Conservation (phyloP, 2,888 invertebrate genomes). For the Nomada fucata region DNA sequence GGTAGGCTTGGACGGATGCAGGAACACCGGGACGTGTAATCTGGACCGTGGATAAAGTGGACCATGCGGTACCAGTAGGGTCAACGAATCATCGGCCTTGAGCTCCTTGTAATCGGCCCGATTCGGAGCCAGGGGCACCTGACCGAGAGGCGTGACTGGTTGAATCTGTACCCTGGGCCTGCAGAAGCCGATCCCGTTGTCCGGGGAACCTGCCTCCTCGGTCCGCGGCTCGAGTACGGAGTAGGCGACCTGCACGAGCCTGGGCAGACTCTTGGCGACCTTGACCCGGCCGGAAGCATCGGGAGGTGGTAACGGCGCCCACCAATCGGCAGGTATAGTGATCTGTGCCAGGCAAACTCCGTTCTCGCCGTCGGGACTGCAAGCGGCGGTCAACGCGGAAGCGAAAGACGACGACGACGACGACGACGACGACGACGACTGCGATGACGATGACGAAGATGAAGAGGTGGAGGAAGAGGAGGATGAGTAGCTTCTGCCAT, state of each 20-base stretch:
- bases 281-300: conserved; percentile 84
- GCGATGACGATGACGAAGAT: conserved; percentile 32
- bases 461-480: conserved; percentile 54
- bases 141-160: conserved; percentile 86
- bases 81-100: conserved; percentile 92
- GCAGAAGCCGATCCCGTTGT: conserved; percentile 83
- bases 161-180: conserved; percentile 90
- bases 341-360: conserved; percentile 95
- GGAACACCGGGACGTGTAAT: conserved; percentile 95
- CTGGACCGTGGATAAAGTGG: conserved; percentile 95
- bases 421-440: conserved; percentile 27
- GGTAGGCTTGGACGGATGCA: conserved; percentile 86
- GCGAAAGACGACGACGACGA: conserved; percentile 49
- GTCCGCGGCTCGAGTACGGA: conserved; percentile 94
- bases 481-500: conserved; percentile 58
- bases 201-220: conserved; percentile 84
- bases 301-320: conserved; percentile 90
- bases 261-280: conserved; percentile 88
- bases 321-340: conserved; percentile 96
- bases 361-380: conserved; percentile 96
- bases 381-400: conserved; percentile 91
- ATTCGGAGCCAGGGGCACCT: conserved; percentile 91
- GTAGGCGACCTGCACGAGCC: conserved; percentile 92
- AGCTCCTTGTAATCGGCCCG: conserved; percentile 93
- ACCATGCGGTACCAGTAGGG: conserved; percentile 94